These are phyloP conservation scores for Cossypha heuglini DNA, from an alignment of 2,797 vertebrate species.

Conservation along the genomic window DNA sequence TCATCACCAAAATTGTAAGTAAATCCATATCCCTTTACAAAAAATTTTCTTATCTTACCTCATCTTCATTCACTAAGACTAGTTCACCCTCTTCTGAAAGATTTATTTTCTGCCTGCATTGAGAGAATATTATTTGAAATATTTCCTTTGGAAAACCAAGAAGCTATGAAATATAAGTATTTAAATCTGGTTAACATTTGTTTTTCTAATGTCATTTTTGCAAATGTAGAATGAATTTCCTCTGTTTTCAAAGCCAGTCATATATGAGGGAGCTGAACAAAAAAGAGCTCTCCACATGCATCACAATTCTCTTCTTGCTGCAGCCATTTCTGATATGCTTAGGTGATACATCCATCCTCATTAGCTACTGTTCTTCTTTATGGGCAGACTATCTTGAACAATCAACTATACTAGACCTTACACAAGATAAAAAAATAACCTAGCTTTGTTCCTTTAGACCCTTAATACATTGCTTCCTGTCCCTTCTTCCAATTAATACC, in stretches of 20 bases:
- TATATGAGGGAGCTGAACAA: constrained; percentile 22
- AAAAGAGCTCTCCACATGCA: constrained; percentile 29
- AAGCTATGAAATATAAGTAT: not conserved
- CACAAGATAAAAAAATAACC: constrained; percentile 56
- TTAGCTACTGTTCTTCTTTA: constrained; percentile 66
- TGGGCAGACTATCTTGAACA: constrained; percentile 48
- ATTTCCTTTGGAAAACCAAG: constrained; percentile 45
- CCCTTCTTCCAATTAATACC: not conserved
- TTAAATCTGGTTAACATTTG: constrained; percentile 38
- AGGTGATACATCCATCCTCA: constrained; percentile 72
- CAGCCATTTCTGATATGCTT: constrained; percentile 56
- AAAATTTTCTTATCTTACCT: constrained; percentile 7
- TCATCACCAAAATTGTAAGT: not conserved
- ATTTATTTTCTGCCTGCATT: not conserved
- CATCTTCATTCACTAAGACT: constrained; percentile 25
- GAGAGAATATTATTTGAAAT: constrained; percentile 1
- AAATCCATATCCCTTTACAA: not conserved
- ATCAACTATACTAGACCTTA: not conserved
- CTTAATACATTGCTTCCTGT: not conserved
- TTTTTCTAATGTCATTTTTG: constrained; percentile 44
- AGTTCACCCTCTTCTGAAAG: not conserved
- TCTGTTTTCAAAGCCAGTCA: not conserved
- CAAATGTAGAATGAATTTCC: constrained; percentile 13
- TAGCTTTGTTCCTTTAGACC: not conserved
- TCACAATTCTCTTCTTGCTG: constrained; percentile 63